Evolutionary conservation across 1,140 invertebrate species (phyloP).

Genomic region (Orussus abietinus): DNA sequence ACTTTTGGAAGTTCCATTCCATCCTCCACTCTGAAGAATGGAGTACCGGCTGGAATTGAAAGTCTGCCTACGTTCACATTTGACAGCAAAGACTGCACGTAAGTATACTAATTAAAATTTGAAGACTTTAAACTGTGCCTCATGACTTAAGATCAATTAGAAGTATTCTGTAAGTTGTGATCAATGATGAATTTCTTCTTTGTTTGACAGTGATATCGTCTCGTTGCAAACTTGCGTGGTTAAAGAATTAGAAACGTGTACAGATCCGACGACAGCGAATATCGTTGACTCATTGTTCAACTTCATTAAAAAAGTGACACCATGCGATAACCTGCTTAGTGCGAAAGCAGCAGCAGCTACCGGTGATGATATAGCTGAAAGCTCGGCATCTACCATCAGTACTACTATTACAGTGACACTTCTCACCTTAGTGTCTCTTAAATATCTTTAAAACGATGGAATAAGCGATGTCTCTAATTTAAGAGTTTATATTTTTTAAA

Average conservation of each 20-base stretch:
- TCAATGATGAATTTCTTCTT: conserved; percentile 30
- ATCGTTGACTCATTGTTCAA: conserved; percentile 73
- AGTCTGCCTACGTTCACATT: conserved; percentile 56
- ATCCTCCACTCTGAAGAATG: conserved; percentile 38
- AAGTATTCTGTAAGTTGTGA: not conserved
- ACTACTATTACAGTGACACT: too few species aligned
- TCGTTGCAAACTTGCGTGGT: conserved; percentile 64
- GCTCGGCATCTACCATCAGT: too few species aligned
- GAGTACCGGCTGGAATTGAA: conserved; percentile 41
- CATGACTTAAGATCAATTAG: not conserved
- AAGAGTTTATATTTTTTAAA: too few species aligned
- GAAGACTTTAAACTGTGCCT: conserved; percentile 8
- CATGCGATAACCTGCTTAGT: conserved; percentile 54
- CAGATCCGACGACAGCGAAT: conserved; percentile 72
- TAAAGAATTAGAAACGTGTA: conserved; percentile 62
- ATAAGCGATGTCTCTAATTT: too few species aligned
- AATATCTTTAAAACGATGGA: too few species aligned
- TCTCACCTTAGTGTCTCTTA: too few species aligned
- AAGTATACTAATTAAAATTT: conserved; percentile 31
- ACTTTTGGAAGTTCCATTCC: conserved; percentile 49
- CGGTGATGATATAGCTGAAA: conserved; percentile 7
- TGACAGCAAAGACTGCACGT: conserved; percentile 55
- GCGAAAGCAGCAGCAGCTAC: conserved; percentile 9
- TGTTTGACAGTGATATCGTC: conserved; percentile 56
- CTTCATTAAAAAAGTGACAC: conserved; percentile 66